Base-by-base conservation (phyloP, 2,797 vertebrate species). In the Myotis pilosus region DNA sequence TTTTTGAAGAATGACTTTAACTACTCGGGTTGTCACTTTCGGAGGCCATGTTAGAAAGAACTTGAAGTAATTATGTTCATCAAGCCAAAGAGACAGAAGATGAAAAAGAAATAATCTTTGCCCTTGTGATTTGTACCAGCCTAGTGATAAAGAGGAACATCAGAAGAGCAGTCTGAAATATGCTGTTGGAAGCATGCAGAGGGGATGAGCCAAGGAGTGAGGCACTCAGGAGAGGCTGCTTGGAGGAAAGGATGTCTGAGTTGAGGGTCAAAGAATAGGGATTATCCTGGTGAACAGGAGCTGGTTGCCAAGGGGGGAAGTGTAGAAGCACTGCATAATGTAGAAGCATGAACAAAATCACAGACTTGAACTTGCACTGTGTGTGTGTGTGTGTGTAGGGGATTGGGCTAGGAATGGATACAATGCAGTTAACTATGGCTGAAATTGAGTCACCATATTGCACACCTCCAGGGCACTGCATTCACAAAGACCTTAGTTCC, bases 31-130 rank as follows among this genome's bases (percentile, higher is more conserved):
- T 57, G 78, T 44, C 47, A 83, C 57, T 88, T 91, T 76, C 28
- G 55, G 23, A 80, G n/a, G 9, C 17, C 66, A 5, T 28, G 8
- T 20, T 84, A 44, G 4, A 87, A 91, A 91, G 72, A 87, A 75
- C 44, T 88, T 22, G 47, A 96, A 90, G 66, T 78, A 82, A 69
- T 44, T 88, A n/a, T 78, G 36, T 84, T 85, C 53, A 87, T 87
- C 30, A 85, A 93, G 30, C 30, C 53, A 74, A 91, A 90, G 78
- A 20, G 60, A 69, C 9, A 74, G 19, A 92, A 47, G 44, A 78
- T 62, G 28, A 92, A 66, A 69, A 79, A 87, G 20, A 90, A 81
- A 33, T 38, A 8, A 68, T 15, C 49, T 90, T 69, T 84, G n/a
- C n/a, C 36, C 20, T 72, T 88, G 64, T 55, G 30, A 69, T 16